phyloP scores from a whole-genome alignment of 2,797 vertebrate genomes.

The Fistularia commersonii region DNA sequence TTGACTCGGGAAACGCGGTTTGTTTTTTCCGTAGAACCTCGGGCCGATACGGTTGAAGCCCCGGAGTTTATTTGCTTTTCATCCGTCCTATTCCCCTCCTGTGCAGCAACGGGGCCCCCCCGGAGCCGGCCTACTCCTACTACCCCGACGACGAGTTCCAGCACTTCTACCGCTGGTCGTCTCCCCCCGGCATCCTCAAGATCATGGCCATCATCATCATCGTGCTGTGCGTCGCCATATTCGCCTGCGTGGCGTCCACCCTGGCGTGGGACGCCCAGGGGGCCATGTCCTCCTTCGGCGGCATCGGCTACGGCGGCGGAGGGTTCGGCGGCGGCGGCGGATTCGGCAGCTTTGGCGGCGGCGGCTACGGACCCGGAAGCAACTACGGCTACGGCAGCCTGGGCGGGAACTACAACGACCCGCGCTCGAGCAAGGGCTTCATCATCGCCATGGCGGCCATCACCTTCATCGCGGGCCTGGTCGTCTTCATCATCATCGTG shows the following conservation, averaged over 20 bases:
- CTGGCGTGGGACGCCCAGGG: slow-evolving; percentile 81
- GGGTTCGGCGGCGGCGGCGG: not conserved
- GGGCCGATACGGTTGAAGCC: too few relatives aligned
- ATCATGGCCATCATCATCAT: slow-evolving; percentile 81
- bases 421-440: slow-evolving; percentile 83
- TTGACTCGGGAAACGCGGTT: too few relatives aligned
- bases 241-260: slow-evolving; percentile 89
- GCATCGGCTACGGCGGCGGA: slow-evolving; percentile 37
- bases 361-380: slow-evolving; percentile 42
- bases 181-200: slow-evolving; percentile 87
- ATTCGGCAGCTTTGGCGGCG: slow-evolving; percentile 53
- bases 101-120: slow-evolving; percentile 35
- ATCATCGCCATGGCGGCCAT: slow-evolving; percentile 83
- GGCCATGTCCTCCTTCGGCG: slow-evolving; percentile 64
- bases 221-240: slow-evolving; percentile 82
- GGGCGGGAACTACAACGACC: slow-evolving; percentile 82
- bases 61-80: too few relatives aligned
- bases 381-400: slow-evolving; percentile 70
- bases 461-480: slow-evolving; percentile 74
- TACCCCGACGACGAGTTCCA: slow-evolving; percentile 88
- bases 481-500: slow-evolving; percentile 80
- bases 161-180: slow-evolving; percentile 87
- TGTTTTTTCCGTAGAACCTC: too few relatives aligned
- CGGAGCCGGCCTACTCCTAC: slow-evolving; percentile 85
- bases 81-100: too few relatives aligned